Base-by-base conservation (phyloP, 2,113 vertebrate species). In the Melanostigma gelatinosum region DNA sequence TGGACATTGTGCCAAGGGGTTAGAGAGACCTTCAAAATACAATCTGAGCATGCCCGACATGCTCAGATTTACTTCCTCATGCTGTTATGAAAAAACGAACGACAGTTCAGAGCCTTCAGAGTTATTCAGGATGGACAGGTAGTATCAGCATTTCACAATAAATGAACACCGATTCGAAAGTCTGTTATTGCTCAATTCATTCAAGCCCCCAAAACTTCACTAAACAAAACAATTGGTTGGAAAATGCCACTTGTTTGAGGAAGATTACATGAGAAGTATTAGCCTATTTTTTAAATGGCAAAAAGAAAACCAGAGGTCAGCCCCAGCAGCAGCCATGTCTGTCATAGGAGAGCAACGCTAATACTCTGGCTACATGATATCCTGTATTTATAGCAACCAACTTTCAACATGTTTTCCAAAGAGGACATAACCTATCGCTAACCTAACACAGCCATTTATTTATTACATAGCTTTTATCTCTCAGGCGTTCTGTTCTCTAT, bases 361-460 rank as follows among this genome's bases (percentile, higher is more conserved):
- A 89, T 71, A 42, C 84, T 79, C 42, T 44, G 65, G 92, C 83
- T 80, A 94, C 71, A 69, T 90, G 92, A 94, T 93, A 83, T 75
- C 85, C 82, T 87, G 81, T 93, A 94, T 94, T 94, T 92, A 91
- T 94, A 94, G 94, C 80, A 85, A 73, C 81, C 42, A n/a, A 58
- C 79, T 78, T 91, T 90, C 82, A 91, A 69, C 84, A 91, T 86
- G 83, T 83, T 68, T 71, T 72, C 78, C 44, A n/a, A 8, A 44
- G 54, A 77, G 48, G 64, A 24, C 66, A 1, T 24, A 40, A 44
- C 10, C 20, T 3, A 65, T 75, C 29, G 24, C 24, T 24, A 24
- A 24, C 24, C 24, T 24, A 89, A 82, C 44, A 88, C 16, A 4
- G 4, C 1, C 16, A 38, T 72, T 72, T 68, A 42, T 75, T 57